phyloP scores from a whole-genome alignment of 2,113 vertebrate genomes.

The pig (Sus scrofa) region DNA sequence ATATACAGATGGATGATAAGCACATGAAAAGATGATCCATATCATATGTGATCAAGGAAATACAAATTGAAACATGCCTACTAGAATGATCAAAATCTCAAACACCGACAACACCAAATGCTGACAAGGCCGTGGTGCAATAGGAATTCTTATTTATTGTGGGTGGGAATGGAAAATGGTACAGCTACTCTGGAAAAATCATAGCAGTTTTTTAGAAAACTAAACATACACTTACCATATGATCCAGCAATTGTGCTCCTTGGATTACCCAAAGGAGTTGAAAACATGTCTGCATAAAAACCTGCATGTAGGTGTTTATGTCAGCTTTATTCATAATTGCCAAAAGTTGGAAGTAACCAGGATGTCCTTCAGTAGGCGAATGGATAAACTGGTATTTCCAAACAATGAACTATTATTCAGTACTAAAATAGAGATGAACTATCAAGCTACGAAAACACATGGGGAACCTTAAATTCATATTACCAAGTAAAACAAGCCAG shows the following conservation, averaged over 20 bases:
- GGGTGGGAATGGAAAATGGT: not conserved
- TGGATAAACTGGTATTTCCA: not conserved
- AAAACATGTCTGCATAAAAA: not conserved
- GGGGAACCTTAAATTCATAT: not conserved
- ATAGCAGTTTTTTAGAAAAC: not conserved
- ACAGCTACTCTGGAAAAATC: not conserved
- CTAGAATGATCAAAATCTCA: not conserved
- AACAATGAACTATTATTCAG: not conserved
- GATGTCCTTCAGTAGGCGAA: not conserved
- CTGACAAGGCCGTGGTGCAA: not conserved
- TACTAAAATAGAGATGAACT: not conserved
- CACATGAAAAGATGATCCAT: not conserved
- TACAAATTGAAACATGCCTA: not conserved
- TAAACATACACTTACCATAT: not conserved
- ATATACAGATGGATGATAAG: not conserved
- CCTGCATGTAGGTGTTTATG: not conserved
- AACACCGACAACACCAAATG: not conserved
- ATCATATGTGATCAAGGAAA: constrained; percentile 9
- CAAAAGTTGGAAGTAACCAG: not conserved
- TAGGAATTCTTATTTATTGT: not conserved
- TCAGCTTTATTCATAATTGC: not conserved
- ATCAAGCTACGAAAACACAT: not conserved
- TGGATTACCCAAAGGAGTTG: not conserved
- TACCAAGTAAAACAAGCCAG: not conserved
- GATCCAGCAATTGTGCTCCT: not conserved